Evolutionary conservation across 2,797 vertebrate genomes (phyloP).

Genomic region (Prionace glauca): DNA sequence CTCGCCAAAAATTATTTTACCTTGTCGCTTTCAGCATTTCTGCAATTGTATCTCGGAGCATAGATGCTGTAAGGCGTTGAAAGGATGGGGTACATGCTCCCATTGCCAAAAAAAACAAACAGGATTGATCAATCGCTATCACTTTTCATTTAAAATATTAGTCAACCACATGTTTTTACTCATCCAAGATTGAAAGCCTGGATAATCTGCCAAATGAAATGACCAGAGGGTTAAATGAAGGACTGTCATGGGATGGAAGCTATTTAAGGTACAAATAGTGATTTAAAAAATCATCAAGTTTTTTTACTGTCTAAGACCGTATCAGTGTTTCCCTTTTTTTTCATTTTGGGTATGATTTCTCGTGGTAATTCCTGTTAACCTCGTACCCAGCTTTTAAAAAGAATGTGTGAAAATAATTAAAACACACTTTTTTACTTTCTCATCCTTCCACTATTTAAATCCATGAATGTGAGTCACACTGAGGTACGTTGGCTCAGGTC

Average conservation of each 20-base stretch:
- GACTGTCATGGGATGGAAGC: neutral
- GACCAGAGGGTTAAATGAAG: constrained; percentile 1
- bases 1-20: neutral
- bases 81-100: no score
- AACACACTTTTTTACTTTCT: neutral
- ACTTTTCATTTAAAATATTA: neutral
- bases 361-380: neutral
- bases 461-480: neutral
- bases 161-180: neutral
- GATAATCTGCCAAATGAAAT: neutral
- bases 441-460: neutral
- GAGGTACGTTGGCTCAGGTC: neutral
- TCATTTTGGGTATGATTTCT: neutral
- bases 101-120: neutral
- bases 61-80: neutral
- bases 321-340: neutral
- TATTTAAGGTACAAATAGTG: neutral
- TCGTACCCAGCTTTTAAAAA: neutral
- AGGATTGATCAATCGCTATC: neutral
- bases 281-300: no score
- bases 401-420: neutral
- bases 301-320: neutral
- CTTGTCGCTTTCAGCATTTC: neutral
- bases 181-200: neutral
- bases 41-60: neutral